Conservation (phyloP, 1,140 invertebrate genomes). For the Procambarus virginalis region DNA sequence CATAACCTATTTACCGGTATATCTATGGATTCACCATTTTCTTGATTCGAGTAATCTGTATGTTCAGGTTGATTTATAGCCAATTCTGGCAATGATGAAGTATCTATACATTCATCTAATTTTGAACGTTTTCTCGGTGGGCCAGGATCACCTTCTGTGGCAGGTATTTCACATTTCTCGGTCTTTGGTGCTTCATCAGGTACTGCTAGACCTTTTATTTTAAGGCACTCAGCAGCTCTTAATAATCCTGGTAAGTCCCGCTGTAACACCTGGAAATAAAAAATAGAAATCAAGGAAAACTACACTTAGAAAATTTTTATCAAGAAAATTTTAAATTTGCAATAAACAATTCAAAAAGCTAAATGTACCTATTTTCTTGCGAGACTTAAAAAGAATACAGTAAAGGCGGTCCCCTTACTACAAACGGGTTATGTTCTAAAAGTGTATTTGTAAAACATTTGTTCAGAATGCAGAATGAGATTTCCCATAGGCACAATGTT, state of each 20-base stretch:
- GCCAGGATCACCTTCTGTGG: slow-evolving; percentile 8
- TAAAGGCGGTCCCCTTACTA: no score
- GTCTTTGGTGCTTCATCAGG: slow-evolving; percentile 42
- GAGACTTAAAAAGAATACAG: no score
- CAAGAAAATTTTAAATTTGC: no score
- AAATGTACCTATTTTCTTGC: no score
- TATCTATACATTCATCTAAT: neutral
- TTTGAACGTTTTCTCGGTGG: slow-evolving; percentile 35
- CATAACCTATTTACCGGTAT: slow-evolving; percentile 25
- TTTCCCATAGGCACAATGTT: no score
- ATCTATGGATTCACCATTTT: slow-evolving; percentile 40
- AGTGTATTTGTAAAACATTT: no score
- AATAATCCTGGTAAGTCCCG: slow-evolving; percentile 32
- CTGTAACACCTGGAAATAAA: slow-evolving; percentile 16
- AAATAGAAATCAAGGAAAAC: no score
- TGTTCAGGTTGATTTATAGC: neutral
- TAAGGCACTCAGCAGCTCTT: slow-evolving; percentile 48
- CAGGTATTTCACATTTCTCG: neutral
- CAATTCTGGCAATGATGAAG: neutral
- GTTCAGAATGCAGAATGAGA: no score
- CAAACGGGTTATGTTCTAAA: no score
- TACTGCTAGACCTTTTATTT: slow-evolving; percentile 53
- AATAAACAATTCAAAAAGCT: no score
- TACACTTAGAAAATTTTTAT: no score
- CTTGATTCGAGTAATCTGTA: slow-evolving; percentile 13